Evolutionary conservation across 2,888 invertebrate species (phyloP), one percentile per base, ranked within the genome.

Genomic region (Diarsia mendica): DNA sequence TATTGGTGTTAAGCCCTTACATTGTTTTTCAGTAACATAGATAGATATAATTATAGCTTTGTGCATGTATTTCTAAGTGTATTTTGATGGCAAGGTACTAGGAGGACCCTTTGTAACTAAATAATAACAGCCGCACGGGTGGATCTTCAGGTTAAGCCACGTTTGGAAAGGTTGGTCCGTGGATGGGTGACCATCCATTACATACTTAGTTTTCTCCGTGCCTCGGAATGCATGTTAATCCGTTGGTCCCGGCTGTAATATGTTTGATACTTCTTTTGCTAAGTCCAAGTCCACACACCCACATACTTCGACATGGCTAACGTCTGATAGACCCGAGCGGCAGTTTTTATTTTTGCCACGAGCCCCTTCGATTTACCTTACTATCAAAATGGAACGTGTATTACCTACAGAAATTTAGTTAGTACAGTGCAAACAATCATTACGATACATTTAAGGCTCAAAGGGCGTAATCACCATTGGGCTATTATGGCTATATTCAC

Each of bases 11-110:
- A 49, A 6, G 18, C 11, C 23, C 53, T 69, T 63, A 83, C 51
- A 58, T 15, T 66, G 23, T 55, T n/a, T 60, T 28, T 61, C 63
- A 67, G 58, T 67, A 55, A 61, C 48, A 66, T 55, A 63, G 28
- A 70, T 70, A 60, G 18, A 61, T 44, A 67, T 0, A 28, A 28
- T 28, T 2, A 64, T 23, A 71, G 39, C 3, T 83, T 83, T 83
- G 79, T 78, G 79, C 83, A 64, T 78, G 39, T 67, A 28, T 49
- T 60, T 53, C 13, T 83, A 71, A 60, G 44, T 83, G 67, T 66
- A 48, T 51, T 79, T 82, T 68, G 39, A 77, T 76, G 76, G 53
- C 23, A 76, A 68, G 53, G 18, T 53, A 44, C 58, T 58, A 15
- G 1, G 58, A 28, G 28, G 18, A 9, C 9, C 15, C 8, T 3